A percentile compares a stretch with the other conserved stretches of the same genome.
phyloP scores from a whole-genome alignment of 1,140 invertebrate species.

The Heliconius eleuchia region DNA sequence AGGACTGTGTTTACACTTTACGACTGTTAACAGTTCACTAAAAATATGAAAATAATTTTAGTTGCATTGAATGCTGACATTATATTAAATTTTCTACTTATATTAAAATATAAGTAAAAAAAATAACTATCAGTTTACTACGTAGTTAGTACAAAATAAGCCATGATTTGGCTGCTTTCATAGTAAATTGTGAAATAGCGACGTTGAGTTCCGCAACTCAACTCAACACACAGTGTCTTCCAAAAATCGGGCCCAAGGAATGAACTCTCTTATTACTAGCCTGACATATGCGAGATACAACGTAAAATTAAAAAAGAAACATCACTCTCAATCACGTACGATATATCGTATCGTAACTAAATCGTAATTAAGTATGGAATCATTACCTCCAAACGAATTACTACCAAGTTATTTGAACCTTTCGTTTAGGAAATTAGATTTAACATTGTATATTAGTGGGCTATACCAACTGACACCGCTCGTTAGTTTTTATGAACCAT shows the following conservation, averaged over 20 bases:
- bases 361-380: background rate
- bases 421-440: constrained; percentile 24
- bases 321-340: background rate
- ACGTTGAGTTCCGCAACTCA: no score
- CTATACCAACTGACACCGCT: constrained; percentile 3
- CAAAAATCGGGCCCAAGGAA: no score
- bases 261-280: no score
- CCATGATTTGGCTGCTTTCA: no score
- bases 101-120: no score
- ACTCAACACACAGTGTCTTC: no score
- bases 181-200: no score
- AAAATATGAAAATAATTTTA: background rate
- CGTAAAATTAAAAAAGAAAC: background rate
- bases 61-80: no score
- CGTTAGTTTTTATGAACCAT: constrained; percentile 24
- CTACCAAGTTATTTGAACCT: constrained; percentile 21
- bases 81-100: no score
- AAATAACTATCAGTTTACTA: no score
- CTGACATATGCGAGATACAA: background rate
- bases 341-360: constrained; percentile 20
- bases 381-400: constrained; percentile 28
- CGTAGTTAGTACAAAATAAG: no score
- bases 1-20: background rate
- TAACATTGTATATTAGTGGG: constrained; percentile 9
- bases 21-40: background rate